Conservation (phyloP, 2,888 invertebrate genomes). For the Lasioglossum morio region DNA sequence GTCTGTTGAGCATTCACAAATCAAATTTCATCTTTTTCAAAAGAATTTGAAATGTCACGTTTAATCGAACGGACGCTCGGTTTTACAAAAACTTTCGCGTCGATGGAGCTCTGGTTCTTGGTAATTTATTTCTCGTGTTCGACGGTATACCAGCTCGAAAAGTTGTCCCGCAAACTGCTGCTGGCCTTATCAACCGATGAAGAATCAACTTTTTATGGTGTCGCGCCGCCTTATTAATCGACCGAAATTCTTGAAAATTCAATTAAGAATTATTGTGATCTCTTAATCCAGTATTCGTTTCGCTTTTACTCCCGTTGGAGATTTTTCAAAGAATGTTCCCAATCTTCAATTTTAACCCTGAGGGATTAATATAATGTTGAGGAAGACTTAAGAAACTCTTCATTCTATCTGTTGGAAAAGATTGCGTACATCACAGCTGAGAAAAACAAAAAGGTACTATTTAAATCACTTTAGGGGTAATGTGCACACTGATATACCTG, state of each 20-base stretch:
- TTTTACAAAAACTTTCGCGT: slow-evolving; percentile 11
- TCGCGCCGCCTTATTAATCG: background rate
- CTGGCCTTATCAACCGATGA: background rate
- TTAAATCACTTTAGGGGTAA: background rate
- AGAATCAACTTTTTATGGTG: background rate
- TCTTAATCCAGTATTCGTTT: background rate
- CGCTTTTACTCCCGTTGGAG: background rate
- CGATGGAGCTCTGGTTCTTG: background rate
- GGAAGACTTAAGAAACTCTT: background rate
- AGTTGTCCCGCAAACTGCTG: too few species aligned
- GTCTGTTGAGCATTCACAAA: too few species aligned
- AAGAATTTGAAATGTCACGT: background rate
- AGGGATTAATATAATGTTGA: background rate
- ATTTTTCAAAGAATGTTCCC: background rate
- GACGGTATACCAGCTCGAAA: background rate
- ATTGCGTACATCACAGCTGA: background rate
- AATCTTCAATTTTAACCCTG: background rate
- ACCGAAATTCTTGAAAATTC: background rate
- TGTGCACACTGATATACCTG: background rate
- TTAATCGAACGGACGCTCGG: slow-evolving; percentile 5
- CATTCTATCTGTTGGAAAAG: background rate
- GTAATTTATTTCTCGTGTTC: slow-evolving; percentile 37
- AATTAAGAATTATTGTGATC: background rate
- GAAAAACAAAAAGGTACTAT: background rate
- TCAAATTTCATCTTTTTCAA: too few species aligned